A percentile compares a stretch with the other conserved stretches of the same genome.
phyloP scores from a whole-genome alignment of 92 coral and sea anemone genomes.

The Phenganax marumi region DNA sequence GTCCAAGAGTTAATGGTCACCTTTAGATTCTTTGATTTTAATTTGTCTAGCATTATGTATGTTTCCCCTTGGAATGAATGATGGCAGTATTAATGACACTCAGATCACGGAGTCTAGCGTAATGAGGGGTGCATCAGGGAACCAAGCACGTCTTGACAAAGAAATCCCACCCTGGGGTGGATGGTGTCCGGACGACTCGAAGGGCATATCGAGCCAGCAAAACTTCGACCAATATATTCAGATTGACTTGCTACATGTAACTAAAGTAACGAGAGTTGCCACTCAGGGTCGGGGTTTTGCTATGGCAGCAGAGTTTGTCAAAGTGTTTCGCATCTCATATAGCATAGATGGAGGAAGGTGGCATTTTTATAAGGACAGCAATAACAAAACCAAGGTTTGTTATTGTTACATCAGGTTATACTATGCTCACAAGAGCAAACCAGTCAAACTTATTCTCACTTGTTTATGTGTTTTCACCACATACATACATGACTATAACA shows the following conservation, averaged over 20 bases:
- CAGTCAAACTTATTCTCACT: too few species aligned
- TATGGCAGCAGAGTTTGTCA: constrained; percentile 54
- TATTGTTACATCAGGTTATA: neutral
- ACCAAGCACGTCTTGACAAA: constrained; percentile 55
- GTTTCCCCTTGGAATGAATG: constrained; percentile 65
- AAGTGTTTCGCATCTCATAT: constrained; percentile 52
- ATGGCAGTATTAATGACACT: constrained; percentile 62
- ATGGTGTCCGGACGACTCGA: constrained; percentile 63
- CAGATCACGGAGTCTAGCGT: constrained; percentile 56
- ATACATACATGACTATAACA: too few species aligned
- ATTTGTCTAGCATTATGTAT: neutral
- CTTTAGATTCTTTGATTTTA: neutral
- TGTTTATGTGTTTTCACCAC: too few species aligned
- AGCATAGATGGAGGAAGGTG: constrained; percentile 1
- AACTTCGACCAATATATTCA: constrained; percentile 58
- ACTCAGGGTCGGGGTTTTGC: constrained; percentile 61
- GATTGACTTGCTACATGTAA: constrained; percentile 41
- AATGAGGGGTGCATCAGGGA: constrained; percentile 7
- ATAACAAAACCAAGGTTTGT: neutral
- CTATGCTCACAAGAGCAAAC: neutral
- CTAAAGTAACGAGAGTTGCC: constrained; percentile 63
- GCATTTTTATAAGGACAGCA: neutral
- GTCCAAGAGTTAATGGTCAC: neutral
- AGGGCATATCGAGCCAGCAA: constrained; percentile 7
- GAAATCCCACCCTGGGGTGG: constrained; percentile 50